Base-by-base conservation (phyloP, 2,888 invertebrate species). In the Aporophyla lueneburgensis region DNA sequence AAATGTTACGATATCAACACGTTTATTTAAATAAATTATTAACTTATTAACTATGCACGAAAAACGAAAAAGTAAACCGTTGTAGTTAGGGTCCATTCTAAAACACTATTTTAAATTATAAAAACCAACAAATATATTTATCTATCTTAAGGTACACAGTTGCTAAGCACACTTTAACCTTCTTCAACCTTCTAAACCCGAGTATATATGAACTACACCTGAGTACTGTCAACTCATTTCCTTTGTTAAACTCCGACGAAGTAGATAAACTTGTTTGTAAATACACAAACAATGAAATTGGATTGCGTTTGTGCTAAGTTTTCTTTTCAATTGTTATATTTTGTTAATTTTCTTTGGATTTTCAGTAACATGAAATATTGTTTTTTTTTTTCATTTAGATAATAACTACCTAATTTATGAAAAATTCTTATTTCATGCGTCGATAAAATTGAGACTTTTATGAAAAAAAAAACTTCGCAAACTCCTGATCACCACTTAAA, bases 241-340 rank as follows among this genome's bases (percentile, higher is more conserved):
- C 86, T 83, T 83, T 85, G 83, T 78, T 58, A 81, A 84, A 85
- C 81, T 81, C 51, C 61, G 9, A 63, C 76, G 62, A 82, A 82
- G 83, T 83, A 83, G 74, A 78, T 82, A 85, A 77, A 82, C 65
- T 85, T 62, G 81, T 81, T 83, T 65, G 83, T 83, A 82, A 82
- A 83, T 85, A 83, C 67, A 85, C 83, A 85, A 85, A 85, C 83
- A 83, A 74, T 65, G 86, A 59, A 83, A 85, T 83, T 83, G 86
- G 74, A 85, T 83, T 85, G 83, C 54, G 73, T 85, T 83, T 82
- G 83, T 66, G 61, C 68, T 70, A 77, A 81, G 72, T 83, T 83
- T 71, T 85, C 83, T 78, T 82, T 71, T 5, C 65, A 82, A 59
- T 78, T 85, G 81, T 84, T 67, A 43, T 76, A 76, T 46, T 71